Evolutionary conservation across 2,113 vertebrate genomes (phyloP).

Genomic region (Rhegmatorhina hoffmannsi): DNA sequence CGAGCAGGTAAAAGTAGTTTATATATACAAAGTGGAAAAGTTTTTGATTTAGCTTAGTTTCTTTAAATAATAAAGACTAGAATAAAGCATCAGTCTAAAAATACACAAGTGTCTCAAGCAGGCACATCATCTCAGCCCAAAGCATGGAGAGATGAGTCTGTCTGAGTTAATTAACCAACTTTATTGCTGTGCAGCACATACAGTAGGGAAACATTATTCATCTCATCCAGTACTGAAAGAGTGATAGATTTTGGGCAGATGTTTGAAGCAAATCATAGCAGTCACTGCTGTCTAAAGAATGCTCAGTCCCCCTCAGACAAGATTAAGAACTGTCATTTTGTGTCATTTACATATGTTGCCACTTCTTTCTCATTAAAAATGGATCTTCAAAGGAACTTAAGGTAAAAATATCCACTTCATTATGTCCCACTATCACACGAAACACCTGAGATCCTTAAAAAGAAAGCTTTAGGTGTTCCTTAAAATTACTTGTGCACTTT

Average conservation of each 20-base stretch:
- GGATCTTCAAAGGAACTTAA: neutral
- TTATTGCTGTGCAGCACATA: neutral
- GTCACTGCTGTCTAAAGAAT: neutral
- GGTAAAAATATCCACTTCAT: neutral
- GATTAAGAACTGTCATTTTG: neutral
- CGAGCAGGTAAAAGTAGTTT: neutral
- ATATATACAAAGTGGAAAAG: neutral
- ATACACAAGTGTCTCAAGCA: neutral
- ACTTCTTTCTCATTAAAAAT: neutral
- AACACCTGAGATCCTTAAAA: neutral
- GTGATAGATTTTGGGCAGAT: neutral
- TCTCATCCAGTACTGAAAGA: neutral
- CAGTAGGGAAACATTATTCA: neutral
- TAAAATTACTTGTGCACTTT: neutral
- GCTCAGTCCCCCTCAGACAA: neutral
- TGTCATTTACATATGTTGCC: neutral
- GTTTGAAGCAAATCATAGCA: neutral
- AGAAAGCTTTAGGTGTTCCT: neutral
- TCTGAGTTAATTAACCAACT: neutral
- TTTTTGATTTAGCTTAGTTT: neutral
- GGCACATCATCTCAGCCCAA: neutral
- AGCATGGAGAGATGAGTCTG: neutral
- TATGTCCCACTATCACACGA: too few relatives aligned
- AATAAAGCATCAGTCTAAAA: neutral
- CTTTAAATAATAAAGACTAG: neutral